Percentiles rank a stretch among this genome's conserved stretches.
These are phyloP conservation scores for Andrena haemorrhoa DNA, from an alignment of 2,888 invertebrate genomes.

Conservation along the genomic window DNA sequence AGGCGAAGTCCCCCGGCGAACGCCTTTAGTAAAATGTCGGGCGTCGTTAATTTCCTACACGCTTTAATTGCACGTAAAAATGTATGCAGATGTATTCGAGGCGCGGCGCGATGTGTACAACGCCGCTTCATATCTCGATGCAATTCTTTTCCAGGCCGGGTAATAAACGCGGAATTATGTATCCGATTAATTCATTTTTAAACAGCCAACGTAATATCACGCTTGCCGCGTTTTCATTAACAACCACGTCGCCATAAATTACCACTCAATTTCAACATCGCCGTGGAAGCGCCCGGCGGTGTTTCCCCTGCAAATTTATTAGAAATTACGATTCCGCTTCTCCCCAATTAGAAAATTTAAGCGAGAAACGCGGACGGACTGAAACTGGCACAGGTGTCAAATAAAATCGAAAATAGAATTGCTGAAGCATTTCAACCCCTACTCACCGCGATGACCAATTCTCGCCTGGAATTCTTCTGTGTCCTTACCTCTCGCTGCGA, in stretches of 20 bases:
- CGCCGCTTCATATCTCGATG: constrained; percentile 40
- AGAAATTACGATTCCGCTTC: background rate
- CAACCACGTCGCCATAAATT: constrained; percentile 51
- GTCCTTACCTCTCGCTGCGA: background rate
- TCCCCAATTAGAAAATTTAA: too few relatives aligned
- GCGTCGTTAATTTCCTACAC: constrained; percentile 18
- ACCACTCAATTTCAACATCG: constrained; percentile 51
- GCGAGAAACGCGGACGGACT: too few relatives aligned
- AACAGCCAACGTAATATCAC: constrained; percentile 52
- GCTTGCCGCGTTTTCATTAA: constrained; percentile 54
- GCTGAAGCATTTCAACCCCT: background rate
- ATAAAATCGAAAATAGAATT: background rate
- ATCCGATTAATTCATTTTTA: constrained; percentile 59
- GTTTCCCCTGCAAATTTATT: constrained; percentile 1
- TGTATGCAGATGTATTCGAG: constrained; percentile 40
- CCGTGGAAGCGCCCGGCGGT: constrained; percentile 8
- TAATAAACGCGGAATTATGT: constrained; percentile 54
- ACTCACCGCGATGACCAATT: too few relatives aligned
- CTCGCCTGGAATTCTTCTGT: too few relatives aligned
- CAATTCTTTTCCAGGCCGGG: constrained; percentile 26
- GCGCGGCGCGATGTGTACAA: constrained; percentile 26
- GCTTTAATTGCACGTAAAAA: constrained; percentile 44
- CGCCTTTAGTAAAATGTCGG: background rate
- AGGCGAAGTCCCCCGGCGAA: background rate
- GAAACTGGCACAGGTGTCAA: too few relatives aligned